Base-by-base conservation (phyloP, 1,140 invertebrate genomes). In the Diabrotica undecimpunctata region DNA sequence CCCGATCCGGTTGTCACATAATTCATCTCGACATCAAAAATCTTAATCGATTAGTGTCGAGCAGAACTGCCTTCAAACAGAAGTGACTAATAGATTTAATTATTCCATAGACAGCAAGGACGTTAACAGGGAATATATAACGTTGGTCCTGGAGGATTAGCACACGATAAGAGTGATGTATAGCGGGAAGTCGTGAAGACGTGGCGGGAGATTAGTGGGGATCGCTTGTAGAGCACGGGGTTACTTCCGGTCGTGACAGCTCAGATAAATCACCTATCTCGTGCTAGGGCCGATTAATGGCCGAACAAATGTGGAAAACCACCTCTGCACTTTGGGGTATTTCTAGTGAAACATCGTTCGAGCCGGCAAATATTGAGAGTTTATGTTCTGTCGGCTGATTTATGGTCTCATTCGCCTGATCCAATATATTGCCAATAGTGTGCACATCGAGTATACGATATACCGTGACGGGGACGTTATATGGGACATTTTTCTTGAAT, bases 271-370 rank as follows among this genome's bases (percentile, higher is more conserved):
- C 76, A 77, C 74, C 75, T 64, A 66, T 64, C 61, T 70, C 63
- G 66, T 61, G 65, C 54, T 65, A 61, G 66, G 57, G 67, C 67
- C 75, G 75, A 78, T 78, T 76, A 78, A 77, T 77, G 75, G 70
- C 61, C 71, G 72, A 73, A 75, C 75, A 78, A 78, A 77, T 78
- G 76, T 71, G 72, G 72, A 76, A 76, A 76, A 76, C 74, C 72
- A 73, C 71, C 74, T 73, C 66, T 60, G 58, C 58, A 60, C 58
- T 60, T 60, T 60, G 58, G 58, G 58, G 58, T 60, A 38, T 60
- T 60, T 60, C 58, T 60, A 60, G 58, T 60, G 58, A 60, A 60
- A 60, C 58, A 60, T 60, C 58, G 58, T 60, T 60, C 58, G 39
- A 60, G 58, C 41, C 58, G 58, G 58, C 58, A 39, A 60, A 60